Percentiles rank a stretch among this genome's conserved stretches.
Conservation (phyloP, 2,797 vertebrate genomes). For the Sebastes taczanowskii region DNA sequence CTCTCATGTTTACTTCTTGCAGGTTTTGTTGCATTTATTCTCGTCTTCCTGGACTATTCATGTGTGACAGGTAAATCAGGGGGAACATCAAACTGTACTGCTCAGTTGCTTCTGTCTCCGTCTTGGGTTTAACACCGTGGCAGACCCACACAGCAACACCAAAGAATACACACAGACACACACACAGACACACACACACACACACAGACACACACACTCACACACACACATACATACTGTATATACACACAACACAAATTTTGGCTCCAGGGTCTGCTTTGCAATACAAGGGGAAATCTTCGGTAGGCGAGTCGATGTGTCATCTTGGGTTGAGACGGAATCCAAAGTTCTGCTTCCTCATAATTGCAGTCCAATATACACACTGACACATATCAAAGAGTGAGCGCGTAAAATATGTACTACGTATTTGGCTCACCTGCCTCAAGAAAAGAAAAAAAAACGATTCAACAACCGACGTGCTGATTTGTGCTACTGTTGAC, state of each 20-base stretch:
- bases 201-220: neutral
- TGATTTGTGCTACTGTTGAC: slow-evolving; percentile 27
- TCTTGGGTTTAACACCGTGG: slow-evolving; percentile 7
- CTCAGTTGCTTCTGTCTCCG: slow-evolving; percentile 22
- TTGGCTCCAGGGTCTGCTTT: slow-evolving; percentile 36
- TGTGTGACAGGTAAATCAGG: slow-evolving; percentile 38
- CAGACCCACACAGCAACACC: slow-evolving; percentile 10
- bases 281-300: slow-evolving; percentile 18
- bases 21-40: slow-evolving; percentile 19
- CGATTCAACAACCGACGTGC: neutral
- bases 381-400: slow-evolving; percentile 13
- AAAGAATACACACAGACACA: neutral
- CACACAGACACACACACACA: too few species aligned
- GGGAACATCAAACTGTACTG: slow-evolving; percentile 22
- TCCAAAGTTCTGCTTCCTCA: slow-evolving; percentile 8
- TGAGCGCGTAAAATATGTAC: slow-evolving; percentile 1
- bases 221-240: neutral
- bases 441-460: neutral
- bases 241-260: neutral
- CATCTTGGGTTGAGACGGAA: slow-evolving; percentile 7
- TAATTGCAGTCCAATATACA: neutral
- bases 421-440: neutral
- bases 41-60: slow-evolving; percentile 1
- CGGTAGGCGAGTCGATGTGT: slow-evolving; percentile 3
- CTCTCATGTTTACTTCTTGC: slow-evolving; percentile 21